A percentile compares a stretch with the other conserved stretches of the same genome.
phyloP scores from a whole-genome alignment of 2,113 vertebrate species.

The cat (Felis catus) region F.catus_Fca126_mat1.0 CM031426.1:4043001-4043500 shows the following conservation, averaged over 20 bases:
- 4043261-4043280: background rate
- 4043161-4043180: background rate
- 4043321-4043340: background rate
- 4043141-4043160: background rate
- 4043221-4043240: background rate
- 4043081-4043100: background rate
- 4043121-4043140: background rate
- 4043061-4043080: background rate
- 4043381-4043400: background rate
- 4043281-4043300: background rate
- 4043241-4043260: background rate
- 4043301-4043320: background rate
- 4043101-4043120: background rate
- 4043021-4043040: background rate
- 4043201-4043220: background rate
- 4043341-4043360: background rate
- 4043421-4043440: background rate
- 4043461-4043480: background rate
- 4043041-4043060: background rate
- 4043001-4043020: background rate
- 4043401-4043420: background rate
- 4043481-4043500: background rate
- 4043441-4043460: background rate
- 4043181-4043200: background rate
- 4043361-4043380: background rate